phyloP scores from a whole-genome alignment of 2,888 invertebrate species.

The Latheticus oryzae region DNA sequence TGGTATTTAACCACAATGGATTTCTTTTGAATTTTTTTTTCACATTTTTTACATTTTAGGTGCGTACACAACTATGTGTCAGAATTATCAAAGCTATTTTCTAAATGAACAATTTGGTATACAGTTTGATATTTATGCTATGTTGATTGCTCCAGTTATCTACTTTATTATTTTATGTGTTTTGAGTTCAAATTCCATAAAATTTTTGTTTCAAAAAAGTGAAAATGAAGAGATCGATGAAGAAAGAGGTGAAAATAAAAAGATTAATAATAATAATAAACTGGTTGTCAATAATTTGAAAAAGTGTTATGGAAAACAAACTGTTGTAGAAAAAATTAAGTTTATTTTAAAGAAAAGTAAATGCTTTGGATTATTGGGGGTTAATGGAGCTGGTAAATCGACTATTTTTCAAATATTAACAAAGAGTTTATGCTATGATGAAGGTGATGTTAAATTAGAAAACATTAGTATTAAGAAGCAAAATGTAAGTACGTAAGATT shows the following conservation, averaged over 20 bases:
- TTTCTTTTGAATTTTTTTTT: too few species aligned
- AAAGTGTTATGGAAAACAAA: constrained; percentile 49
- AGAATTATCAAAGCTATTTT: constrained; percentile 47
- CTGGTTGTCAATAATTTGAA: constrained; percentile 45
- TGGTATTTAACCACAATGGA: too few species aligned
- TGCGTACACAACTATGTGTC: neutral
- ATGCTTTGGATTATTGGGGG: constrained; percentile 86
- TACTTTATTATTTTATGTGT: constrained; percentile 46
- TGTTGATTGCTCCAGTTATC: constrained; percentile 47
- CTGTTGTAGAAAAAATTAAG: constrained; percentile 68
- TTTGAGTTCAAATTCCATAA: too few species aligned
- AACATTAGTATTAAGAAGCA: neutral
- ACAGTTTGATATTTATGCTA: constrained; percentile 40
- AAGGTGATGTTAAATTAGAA: too few species aligned
- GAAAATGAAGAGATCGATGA: neutral
- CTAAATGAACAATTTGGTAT: constrained; percentile 42
- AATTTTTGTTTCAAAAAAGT: too few species aligned
- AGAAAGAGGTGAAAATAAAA: neutral
- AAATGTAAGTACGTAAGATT: constrained; percentile 13
- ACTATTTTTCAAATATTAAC: too few species aligned
- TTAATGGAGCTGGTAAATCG: constrained; percentile 90
- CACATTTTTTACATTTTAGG: too few species aligned
- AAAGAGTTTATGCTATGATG: too few species aligned
- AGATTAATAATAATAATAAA: too few species aligned
- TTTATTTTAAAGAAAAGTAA: constrained; percentile 78